Base-by-base conservation (phyloP, 2,113 vertebrate genomes). In the Beaufortia kweichowensis region DNA sequence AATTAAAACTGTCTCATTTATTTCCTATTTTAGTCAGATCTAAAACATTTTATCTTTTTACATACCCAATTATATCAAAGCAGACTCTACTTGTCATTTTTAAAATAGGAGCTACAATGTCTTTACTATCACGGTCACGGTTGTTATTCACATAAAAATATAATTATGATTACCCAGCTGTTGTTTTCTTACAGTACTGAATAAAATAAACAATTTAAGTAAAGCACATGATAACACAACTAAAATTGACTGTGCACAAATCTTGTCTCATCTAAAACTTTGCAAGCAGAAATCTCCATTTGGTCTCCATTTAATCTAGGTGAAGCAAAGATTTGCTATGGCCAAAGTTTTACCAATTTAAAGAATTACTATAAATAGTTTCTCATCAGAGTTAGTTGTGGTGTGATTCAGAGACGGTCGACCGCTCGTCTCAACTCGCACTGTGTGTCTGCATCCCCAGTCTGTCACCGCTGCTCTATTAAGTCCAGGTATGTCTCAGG, bases 391-490 rank as follows among this genome's bases (percentile, higher is more conserved):
- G 29, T 74, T 60, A 61, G 19, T 61, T 43, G 43, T 3, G 4
- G 14, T 48, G 15, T 72, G 24, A 29, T 68, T n/a, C 23, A 31
- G 50, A 46, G 35, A 4, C 28, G 3, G 4, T 14, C 14, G 55
- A 8, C 2, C 17, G 21, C 63, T 48, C 3, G 55, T 46, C 6
- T 2, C 48, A 28, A 33, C 21, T 33, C 23, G 35, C 57, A 15
- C 29, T 35, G 31, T 61, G 57, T 29, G n/a, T 53, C 15, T 21
- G 6, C 21, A 7, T 5, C 64, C 39, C 26, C 53, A 23, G 66
- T 35, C 76, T 71, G 76, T 78, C 66, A 68, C 14, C 19, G 5
- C 55, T 14, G 63, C 55, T 71, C 50, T 6, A 10, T n/a, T 76
- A 46, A 61, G 56, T 67, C 61, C 33, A 9, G 2, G 33, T 61